These are phyloP conservation scores for Diloba caeruleocephala DNA, from an alignment of 2,888 invertebrate species.

Conservation along the genomic window DNA sequence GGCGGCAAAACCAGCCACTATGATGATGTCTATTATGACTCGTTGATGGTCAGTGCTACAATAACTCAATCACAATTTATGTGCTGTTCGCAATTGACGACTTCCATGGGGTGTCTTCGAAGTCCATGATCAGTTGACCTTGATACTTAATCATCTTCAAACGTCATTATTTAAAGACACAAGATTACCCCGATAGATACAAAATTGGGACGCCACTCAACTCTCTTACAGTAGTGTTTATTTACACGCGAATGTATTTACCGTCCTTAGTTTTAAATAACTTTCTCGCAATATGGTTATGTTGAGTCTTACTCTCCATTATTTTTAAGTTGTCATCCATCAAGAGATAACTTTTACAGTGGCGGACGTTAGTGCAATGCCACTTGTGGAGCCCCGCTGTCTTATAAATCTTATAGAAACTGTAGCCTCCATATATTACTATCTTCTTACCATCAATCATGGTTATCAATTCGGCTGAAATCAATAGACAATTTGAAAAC, in stretches of 20 bases:
- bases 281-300: conserved; percentile 43
- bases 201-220: too few species aligned
- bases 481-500: neutral
- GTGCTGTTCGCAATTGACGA: too few species aligned
- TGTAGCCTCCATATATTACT: conserved; percentile 13
- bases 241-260: conserved; percentile 44
- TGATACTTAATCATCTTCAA: too few species aligned
- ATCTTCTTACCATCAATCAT: conserved; percentile 52
- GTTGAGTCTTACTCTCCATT: conserved; percentile 18
- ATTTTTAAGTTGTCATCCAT: conserved; percentile 2
- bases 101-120: too few species aligned
- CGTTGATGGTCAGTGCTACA: too few species aligned
- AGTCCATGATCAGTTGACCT: too few species aligned
- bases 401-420: conserved; percentile 12
- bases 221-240: neutral
- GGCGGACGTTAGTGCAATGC: conserved; percentile 9
- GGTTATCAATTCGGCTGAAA: conserved; percentile 41
- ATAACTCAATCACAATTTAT: too few species aligned
- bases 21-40: too few species aligned
- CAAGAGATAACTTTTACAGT: conserved; percentile 14
- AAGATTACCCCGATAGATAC: too few species aligned
- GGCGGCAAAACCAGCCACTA: too few species aligned
- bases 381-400: conserved; percentile 8
- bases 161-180: too few species aligned
- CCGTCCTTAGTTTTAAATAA: conserved; percentile 46